Evolutionary conservation across 2,113 vertebrate genomes (phyloP).

Genomic region (Chaetura pelagica): DNA sequence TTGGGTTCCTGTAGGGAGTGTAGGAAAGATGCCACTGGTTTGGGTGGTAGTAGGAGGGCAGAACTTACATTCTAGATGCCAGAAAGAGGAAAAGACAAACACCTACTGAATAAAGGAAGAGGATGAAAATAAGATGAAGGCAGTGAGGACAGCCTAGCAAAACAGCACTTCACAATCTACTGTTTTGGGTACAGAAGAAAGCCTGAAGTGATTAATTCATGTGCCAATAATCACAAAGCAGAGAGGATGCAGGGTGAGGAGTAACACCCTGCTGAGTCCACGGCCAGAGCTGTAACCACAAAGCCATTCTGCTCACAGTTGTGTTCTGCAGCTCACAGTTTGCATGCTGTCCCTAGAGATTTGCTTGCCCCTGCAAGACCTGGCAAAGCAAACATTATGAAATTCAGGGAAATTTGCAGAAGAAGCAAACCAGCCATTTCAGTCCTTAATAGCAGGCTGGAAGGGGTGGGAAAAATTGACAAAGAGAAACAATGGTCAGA

Average conservation of each 20-base stretch:
- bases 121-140: neutral
- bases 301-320: constrained; percentile 2
- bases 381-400: neutral
- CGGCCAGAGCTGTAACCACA: neutral
- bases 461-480: neutral
- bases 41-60: neutral
- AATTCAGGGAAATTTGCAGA: neutral
- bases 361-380: neutral
- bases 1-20: neutral
- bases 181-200: neutral
- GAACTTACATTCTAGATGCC: neutral
- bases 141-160: neutral
- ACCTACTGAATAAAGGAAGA: neutral
- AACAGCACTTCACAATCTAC: neutral
- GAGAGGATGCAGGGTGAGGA: neutral
- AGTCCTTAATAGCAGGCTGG: neutral
- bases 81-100: neutral
- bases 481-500: neutral
- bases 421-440: neutral
- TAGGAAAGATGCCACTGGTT: neutral
- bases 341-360: constrained; percentile 1
- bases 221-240: neutral
- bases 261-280: neutral
- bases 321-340: neutral
- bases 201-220: neutral